Percentiles rank a stretch among this genome's conserved stretches.
Evolutionary conservation across 2,113 vertebrate genomes (phyloP).

Genomic region (Hippocampus comes): DNA sequence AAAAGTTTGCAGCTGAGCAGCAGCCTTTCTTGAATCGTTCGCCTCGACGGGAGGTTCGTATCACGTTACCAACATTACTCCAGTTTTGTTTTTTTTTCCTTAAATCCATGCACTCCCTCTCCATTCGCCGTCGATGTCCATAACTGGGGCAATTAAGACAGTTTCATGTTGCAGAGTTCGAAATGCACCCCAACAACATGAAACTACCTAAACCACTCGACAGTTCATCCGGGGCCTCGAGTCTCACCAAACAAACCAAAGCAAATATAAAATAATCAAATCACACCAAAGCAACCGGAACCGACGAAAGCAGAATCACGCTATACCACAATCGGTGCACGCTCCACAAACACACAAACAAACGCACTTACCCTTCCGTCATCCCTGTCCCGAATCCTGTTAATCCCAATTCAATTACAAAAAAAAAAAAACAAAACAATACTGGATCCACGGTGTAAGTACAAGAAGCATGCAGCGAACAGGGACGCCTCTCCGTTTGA

Average conservation of each 20-base stretch:
- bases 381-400: slow-evolving; percentile 13
- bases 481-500: slow-evolving; percentile 79
- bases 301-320: background rate
- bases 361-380: slow-evolving; percentile 50
- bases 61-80: slow-evolving; percentile 11
- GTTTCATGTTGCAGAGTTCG: slow-evolving; percentile 95
- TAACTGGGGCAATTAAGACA: slow-evolving; percentile 97
- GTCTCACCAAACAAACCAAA: slow-evolving; percentile 11
- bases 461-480: slow-evolving; percentile 50
- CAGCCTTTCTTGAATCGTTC: slow-evolving; percentile 12
- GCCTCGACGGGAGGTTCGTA: background rate
- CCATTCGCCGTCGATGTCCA: slow-evolving; percentile 76
- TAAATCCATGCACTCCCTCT: slow-evolving; percentile 13
- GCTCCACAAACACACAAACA: slow-evolving; percentile 1
- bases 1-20: slow-evolving; percentile 19
- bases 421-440: background rate
- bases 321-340: no score
- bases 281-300: background rate
- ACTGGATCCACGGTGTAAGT: slow-evolving; percentile 35
- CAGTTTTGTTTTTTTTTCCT: background rate
- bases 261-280: background rate
- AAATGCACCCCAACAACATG: slow-evolving; percentile 97
- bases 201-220: slow-evolving; percentile 99
- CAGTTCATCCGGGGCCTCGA: slow-evolving; percentile 75
- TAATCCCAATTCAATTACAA: slow-evolving; percentile 17